phyloP scores from a whole-genome alignment of 1,140 invertebrate genomes.

The Papilio polytes region DNA sequence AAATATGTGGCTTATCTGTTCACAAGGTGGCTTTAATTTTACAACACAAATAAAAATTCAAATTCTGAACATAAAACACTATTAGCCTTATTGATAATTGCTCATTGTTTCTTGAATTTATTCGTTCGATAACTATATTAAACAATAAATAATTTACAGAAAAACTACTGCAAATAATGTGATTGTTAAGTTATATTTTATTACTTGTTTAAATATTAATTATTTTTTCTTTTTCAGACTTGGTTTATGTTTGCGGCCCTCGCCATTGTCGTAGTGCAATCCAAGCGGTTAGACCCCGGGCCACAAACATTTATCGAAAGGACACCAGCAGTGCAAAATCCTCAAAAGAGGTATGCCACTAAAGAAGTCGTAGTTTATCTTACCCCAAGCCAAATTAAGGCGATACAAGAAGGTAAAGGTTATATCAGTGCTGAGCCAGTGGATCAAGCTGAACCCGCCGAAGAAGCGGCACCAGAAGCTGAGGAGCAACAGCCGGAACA shows the following conservation, averaged over 20 bases:
- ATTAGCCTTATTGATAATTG: background rate
- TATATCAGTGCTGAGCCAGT: conserved; percentile 42
- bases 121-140: background rate
- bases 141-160: background rate
- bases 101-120: background rate
- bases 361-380: conserved; percentile 69
- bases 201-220: conserved; percentile 20
- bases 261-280: conserved; percentile 42
- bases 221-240: conserved; percentile 43
- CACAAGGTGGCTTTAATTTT: background rate
- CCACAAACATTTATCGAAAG: conserved; percentile 55
- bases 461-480: background rate
- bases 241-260: conserved; percentile 40
- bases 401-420: conserved; percentile 56
- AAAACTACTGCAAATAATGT: background rate
- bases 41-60: background rate
- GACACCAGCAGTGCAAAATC: conserved; percentile 36
- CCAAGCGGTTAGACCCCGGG: conserved; percentile 49
- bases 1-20: background rate
- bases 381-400: conserved; percentile 65
- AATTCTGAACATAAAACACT: background rate
- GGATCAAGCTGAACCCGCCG: conserved; percentile 3
- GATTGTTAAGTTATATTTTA: background rate
- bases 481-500: conserved; percentile 42
- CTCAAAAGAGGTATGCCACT: conserved; percentile 53